Percentiles rank a stretch among this genome's conserved stretches.
These are phyloP conservation scores for Ethmia dodecea DNA, from an alignment of 2,888 invertebrate species.

Conservation along the genomic window DNA sequence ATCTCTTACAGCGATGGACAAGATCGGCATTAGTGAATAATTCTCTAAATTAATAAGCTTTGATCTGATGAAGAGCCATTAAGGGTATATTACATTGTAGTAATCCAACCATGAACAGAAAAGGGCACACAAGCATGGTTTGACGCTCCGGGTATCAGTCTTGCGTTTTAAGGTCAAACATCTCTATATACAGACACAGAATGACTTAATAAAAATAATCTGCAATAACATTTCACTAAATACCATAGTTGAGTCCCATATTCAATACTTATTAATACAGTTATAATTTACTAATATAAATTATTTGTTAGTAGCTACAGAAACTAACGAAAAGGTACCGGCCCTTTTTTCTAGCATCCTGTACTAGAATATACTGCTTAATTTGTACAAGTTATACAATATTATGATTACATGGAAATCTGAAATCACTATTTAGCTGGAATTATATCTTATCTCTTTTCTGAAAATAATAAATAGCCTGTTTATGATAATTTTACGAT, in stretches of 20 bases:
- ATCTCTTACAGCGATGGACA: constrained; percentile 61
- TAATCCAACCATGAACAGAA: neutral
- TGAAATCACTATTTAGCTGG: no score
- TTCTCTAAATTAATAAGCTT: neutral
- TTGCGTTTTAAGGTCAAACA: constrained; percentile 50
- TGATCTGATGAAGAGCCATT: neutral
- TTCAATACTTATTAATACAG: constrained; percentile 66
- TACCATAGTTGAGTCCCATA: constrained; percentile 74
- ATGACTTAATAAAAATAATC: constrained; percentile 45
- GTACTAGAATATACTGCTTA: constrained; percentile 45
- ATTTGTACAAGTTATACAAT: constrained; percentile 50
- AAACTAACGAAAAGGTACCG: constrained; percentile 43
- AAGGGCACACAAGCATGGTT: constrained; percentile 5
- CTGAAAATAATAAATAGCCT: no score
- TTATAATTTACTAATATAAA: constrained; percentile 46
- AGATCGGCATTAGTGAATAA: constrained; percentile 53
- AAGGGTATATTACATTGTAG: no score
- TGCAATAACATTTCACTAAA: constrained; percentile 61
- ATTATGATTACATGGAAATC: constrained; percentile 31
- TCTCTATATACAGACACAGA: constrained; percentile 64
- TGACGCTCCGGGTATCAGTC: constrained; percentile 60
- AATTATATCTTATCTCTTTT: no score
- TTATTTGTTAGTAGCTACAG: constrained; percentile 39
- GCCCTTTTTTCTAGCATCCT: constrained; percentile 57
- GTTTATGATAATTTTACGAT: no score